Percentiles rank a stretch among this genome's conserved stretches.
Conservation (phyloP, 2,113 vertebrate species). For the Sterrhoptilus dennistouni region DNA sequence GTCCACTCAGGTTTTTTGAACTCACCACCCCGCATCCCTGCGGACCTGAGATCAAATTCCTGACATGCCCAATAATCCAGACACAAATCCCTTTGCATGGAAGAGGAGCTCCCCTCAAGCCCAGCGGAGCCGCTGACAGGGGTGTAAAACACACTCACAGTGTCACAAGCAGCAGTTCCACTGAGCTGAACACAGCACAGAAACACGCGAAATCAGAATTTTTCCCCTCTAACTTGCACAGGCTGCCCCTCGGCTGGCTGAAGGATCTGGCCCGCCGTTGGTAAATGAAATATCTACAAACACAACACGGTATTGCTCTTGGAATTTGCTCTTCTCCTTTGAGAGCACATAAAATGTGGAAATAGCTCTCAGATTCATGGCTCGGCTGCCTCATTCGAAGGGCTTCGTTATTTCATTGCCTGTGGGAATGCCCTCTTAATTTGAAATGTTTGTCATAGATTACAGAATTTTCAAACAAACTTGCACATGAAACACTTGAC, state of each 20-base stretch:
- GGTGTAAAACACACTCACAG: not conserved
- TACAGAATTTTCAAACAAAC: conserved; percentile 56
- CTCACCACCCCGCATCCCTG: rapidly evolving
- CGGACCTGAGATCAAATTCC: not conserved
- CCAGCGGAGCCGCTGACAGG: not conserved
- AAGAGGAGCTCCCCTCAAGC: not conserved
- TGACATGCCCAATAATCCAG: rapidly evolving
- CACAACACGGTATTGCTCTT: not conserved
- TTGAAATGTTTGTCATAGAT: conserved; percentile 67
- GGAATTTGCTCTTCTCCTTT: conserved; percentile 27
- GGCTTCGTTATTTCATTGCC: conserved; percentile 64
- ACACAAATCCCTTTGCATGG: not conserved
- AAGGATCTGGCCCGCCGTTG: not conserved
- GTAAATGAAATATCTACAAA: conserved; percentile 12
- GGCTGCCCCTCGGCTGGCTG: not conserved
- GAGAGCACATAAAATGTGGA: conserved; percentile 34
- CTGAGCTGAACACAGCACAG: not conserved
- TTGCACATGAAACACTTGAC: conserved; percentile 49
- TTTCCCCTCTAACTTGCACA: not conserved
- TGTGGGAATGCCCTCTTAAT: conserved; percentile 64
- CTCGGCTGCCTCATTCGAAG: conserved; percentile 36
- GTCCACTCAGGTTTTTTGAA: rapidly evolving
- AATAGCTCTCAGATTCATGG: conserved; percentile 45
- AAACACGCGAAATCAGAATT: not conserved
- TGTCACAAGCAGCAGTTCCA: not conserved